Evolutionary conservation across 2,888 invertebrate species (phyloP).

Genomic region (Agriotes lineatus): DNA sequence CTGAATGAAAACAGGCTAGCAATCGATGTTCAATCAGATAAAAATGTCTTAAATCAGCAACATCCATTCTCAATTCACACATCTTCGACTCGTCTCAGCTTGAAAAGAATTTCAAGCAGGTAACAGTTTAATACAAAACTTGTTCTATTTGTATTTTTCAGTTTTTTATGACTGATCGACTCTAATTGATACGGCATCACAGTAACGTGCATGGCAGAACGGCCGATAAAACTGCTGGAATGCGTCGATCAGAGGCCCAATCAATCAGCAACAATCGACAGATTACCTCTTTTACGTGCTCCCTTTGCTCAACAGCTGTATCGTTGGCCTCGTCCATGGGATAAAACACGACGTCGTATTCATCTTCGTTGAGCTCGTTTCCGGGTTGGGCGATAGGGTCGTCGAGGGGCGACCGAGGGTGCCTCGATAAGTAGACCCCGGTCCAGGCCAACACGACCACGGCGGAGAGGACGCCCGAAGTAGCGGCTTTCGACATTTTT

Average conservation of each 20-base stretch:
- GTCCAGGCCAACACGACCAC: conserved; percentile 69
- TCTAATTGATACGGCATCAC: too few relatives aligned
- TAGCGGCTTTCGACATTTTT: conserved; percentile 52
- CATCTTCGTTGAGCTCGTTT: conserved; percentile 16
- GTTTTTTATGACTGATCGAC: too few relatives aligned
- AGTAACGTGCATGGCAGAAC: too few relatives aligned
- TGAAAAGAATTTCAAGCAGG: too few relatives aligned
- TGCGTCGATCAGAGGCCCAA: not conserved
- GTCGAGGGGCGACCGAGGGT: conserved; percentile 34
- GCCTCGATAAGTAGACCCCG: conserved; percentile 67
- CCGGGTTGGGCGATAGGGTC: not conserved
- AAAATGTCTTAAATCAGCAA: too few relatives aligned
- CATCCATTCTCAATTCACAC: too few relatives aligned
- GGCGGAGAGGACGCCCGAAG: conserved; percentile 66
- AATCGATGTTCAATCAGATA: too few relatives aligned
- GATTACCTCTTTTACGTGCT: conserved; percentile 24
- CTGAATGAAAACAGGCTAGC: too few relatives aligned
- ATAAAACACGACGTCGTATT: conserved; percentile 36
- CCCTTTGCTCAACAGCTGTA: conserved; percentile 19
- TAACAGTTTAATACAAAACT: too few relatives aligned
- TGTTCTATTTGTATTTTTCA: too few relatives aligned
- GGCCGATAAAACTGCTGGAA: not conserved
- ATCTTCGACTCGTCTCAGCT: too few relatives aligned
- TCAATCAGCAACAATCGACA: too few relatives aligned
- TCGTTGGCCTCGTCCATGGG: conserved; percentile 21